Evolutionary conservation across 2,888 invertebrate species (phyloP).

Genomic region (Osedax frankpressi): DNA sequence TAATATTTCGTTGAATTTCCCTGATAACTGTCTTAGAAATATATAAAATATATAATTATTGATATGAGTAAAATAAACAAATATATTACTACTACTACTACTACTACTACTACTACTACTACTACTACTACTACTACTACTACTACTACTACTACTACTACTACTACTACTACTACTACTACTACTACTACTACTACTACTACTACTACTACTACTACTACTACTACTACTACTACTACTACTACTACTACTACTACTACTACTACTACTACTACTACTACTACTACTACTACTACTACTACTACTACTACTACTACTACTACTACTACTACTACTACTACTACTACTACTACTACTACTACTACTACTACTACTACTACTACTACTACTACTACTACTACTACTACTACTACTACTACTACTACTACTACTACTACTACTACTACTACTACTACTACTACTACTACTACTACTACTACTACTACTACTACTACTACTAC

Average conservation of each 20-base stretch:
- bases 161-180: conserved; percentile 4
- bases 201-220: background rate
- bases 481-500: background rate
- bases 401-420: background rate
- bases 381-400: background rate
- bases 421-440: background rate
- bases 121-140: conserved; percentile 5
- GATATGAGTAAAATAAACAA: background rate
- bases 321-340: conserved; percentile 10
- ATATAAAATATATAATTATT: too few relatives aligned
- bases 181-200: background rate
- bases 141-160: background rate
- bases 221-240: conserved; percentile 1
- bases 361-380: background rate
- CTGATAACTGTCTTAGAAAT: too few relatives aligned
- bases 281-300: background rate
- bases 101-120: background rate
- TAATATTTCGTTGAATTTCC: too few relatives aligned
- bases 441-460: background rate
- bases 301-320: conserved; percentile 8
- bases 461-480: background rate
- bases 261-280: conserved; percentile 1
- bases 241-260: background rate
- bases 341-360: conserved; percentile 10
- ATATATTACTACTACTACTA: background rate